phyloP scores from a whole-genome alignment of 2,797 vertebrate species.

The Clamator glandarius region DNA sequence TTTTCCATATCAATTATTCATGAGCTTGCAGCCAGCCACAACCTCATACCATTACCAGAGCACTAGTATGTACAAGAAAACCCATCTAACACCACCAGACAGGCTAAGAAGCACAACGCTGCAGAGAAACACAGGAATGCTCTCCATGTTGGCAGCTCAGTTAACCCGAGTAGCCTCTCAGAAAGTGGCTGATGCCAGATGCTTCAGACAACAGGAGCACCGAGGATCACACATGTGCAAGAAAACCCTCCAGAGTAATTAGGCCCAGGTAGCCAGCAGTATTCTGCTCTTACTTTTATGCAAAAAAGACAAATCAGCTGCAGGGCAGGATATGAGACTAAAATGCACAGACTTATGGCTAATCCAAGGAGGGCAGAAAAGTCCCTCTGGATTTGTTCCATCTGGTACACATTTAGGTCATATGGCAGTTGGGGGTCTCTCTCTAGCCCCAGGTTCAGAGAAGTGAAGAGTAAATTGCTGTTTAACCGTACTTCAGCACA shows the following conservation, averaged over 20 bases:
- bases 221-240: rapidly evolving
- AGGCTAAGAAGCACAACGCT: background rate
- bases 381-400: background rate
- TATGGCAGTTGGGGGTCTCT: background rate
- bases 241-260: background rate
- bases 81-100: background rate
- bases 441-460: background rate
- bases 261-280: background rate
- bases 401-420: background rate
- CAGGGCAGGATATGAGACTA: background rate
- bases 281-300: background rate
- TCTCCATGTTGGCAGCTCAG: background rate
- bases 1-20: constrained; percentile 44
- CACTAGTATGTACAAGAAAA: background rate
- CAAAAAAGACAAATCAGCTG: background rate
- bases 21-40: background rate
- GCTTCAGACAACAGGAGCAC: background rate
- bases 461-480: background rate
- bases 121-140: background rate
- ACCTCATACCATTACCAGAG: background rate
- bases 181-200: background rate
- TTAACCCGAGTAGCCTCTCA: background rate
- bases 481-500: background rate
- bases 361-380: background rate
- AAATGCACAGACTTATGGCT: background rate